A percentile compares a stretch with the other conserved stretches of the same genome.
phyloP scores from a whole-genome alignment of 2,888 invertebrate genomes.

The Nycteola revayana region DNA sequence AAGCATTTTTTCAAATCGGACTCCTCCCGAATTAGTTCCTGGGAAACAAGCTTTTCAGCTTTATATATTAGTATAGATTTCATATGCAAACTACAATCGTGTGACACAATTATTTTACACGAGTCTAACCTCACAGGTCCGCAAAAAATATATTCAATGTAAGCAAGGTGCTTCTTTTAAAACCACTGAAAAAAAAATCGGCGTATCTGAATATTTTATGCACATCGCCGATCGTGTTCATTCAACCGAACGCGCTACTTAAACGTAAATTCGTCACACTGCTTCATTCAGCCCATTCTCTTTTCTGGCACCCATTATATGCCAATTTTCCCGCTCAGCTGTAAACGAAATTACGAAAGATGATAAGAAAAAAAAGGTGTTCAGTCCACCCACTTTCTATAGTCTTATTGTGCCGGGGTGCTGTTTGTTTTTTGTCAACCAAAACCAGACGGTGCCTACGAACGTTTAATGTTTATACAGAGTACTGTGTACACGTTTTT shows the following conservation, averaged over 20 bases:
- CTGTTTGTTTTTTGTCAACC: constrained; percentile 70
- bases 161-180: constrained; percentile 10
- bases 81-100: no score
- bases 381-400: constrained; percentile 29
- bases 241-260: constrained; percentile 9
- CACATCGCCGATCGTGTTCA: constrained; percentile 1
- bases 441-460: constrained; percentile 41
- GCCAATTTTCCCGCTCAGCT: constrained; percentile 45
- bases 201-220: constrained; percentile 14
- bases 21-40: no score
- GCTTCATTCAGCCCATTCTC: constrained; percentile 37
- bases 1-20: no score
- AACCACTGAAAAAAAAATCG: constrained; percentile 7
- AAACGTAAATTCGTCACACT: constrained; percentile 18
- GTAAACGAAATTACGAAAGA: constrained; percentile 50
- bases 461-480: no score
- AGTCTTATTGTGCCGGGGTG: constrained; percentile 54
- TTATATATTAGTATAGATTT: no score
- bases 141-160: constrained; percentile 2
- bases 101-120: no score
- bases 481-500: constrained; percentile 69
- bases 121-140: no score
- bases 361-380: constrained; percentile 22
- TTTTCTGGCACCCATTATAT: constrained; percentile 43
- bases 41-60: no score